Evolutionary conservation across 2,797 vertebrate species (phyloP), one percentile per base, ranked within the genome.

Genomic region (Syngnathus rostellatus): DNA sequence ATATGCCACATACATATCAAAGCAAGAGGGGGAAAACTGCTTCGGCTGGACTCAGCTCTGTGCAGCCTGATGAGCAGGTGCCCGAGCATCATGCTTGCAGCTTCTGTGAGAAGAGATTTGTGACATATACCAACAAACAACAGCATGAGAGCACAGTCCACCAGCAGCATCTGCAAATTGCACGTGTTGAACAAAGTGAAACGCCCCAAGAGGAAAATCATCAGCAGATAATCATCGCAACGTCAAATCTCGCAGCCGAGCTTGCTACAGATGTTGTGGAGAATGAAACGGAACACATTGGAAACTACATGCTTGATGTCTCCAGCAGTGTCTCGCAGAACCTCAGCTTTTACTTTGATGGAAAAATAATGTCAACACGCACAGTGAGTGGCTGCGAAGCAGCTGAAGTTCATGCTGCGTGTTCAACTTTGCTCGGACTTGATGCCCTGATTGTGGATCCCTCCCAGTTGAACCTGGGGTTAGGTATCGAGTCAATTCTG

Each of bases 251-350:
- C 31, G 59, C 77, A 58, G 43, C 64, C 6, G 77, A 83, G 37
- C 58, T 66, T 17, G 58, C 40, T 57, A 71, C 71, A 51, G 63
- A 72, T 21, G 82, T 85, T 17, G 53, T 53, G 31, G 87, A 89
- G 58, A 93, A 93, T 68, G 91, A 93, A 1, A 88, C 86, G 1
- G 89, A 91, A 48, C 89, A 85, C 0, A 85, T 91, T 43, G 92
- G 94, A 23, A 92, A 95, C 45, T 98, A 94, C 74, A 94, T 97
- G 82, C 92, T 98, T 72, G 94, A 98, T 62, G 91, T 98, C 68
- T 96, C 97, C 21, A 94, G 93, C 82, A 95, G 96, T 77, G 94
- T 96, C 78, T 96, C 96, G 3, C 95, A 99, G 82, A 99, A 98
- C 75, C 89, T 99, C 68, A 95, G 95, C 81, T 94, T 95, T 82